Evolutionary conservation across 2,113 vertebrate genomes (phyloP).

Genomic region (Cyrtonyx montezumae): DNA sequence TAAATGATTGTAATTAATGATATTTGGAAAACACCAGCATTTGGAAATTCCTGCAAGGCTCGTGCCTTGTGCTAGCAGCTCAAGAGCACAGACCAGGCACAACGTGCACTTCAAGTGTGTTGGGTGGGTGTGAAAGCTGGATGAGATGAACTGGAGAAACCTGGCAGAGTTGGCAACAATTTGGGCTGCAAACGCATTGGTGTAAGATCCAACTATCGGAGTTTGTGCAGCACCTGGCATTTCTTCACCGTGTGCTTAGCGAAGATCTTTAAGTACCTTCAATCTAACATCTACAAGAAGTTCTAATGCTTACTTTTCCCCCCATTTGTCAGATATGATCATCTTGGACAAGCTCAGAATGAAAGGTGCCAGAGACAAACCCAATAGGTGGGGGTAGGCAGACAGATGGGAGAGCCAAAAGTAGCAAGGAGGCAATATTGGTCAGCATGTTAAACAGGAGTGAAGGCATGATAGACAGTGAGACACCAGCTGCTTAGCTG

Average conservation of each 20-base stretch:
- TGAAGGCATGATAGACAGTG: slow-evolving; percentile 11
- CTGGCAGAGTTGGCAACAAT: not conserved
- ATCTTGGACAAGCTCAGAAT: not conserved
- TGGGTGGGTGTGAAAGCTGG: not conserved
- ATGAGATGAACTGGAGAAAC: not conserved
- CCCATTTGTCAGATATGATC: not conserved
- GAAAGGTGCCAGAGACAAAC: not conserved
- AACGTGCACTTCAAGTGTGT: accelerated
- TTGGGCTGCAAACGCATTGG: not conserved
- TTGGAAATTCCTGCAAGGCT: not conserved
- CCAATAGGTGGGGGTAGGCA: not conserved
- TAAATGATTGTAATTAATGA: not conserved
- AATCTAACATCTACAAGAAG: not conserved
- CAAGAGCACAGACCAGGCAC: accelerated
- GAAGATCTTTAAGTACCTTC: not conserved
- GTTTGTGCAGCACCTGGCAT: not conserved
- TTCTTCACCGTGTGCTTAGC: not conserved
- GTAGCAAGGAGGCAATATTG: slow-evolving; percentile 31
- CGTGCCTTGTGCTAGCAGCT: not conserved
- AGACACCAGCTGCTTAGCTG: slow-evolving; percentile 47
- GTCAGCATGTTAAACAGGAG: slow-evolving; percentile 48
- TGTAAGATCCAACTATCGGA: not conserved
- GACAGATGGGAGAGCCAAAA: slow-evolving; percentile 38
- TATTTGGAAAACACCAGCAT: not conserved
- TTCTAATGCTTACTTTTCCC: not conserved